Conservation (phyloP, 2,888 invertebrate species). For the Cantharis flavilabris region DNA sequence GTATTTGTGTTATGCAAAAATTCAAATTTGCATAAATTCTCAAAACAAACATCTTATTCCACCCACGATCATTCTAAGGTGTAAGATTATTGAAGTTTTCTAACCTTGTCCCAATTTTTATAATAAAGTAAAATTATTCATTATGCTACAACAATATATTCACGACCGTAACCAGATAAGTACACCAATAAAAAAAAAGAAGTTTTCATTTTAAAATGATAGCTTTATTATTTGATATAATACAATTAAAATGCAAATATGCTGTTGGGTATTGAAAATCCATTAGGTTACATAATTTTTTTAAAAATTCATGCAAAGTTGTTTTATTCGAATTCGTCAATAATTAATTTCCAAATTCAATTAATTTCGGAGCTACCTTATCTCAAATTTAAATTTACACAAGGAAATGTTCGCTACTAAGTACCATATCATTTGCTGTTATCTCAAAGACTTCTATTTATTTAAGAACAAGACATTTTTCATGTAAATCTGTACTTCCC, state of each 20-base stretch:
- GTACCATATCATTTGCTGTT: too few relatives aligned
- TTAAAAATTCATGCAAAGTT: neutral
- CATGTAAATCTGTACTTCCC: too few relatives aligned
- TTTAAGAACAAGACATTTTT: too few relatives aligned
- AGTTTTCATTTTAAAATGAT: neutral
- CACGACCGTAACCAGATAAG: neutral
- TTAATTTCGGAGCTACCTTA: neutral
- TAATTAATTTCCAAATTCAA: neutral
- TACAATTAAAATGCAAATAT: neutral
- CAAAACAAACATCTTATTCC: constrained; percentile 23
- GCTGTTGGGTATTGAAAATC: neutral
- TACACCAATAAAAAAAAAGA: neutral
- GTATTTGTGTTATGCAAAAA: neutral
- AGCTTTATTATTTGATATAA: neutral
- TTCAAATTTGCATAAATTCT: constrained; percentile 11
- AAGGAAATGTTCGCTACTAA: neutral
- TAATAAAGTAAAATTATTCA: neutral
- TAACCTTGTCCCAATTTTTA: constrained; percentile 24
- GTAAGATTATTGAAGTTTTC: constrained; percentile 17
- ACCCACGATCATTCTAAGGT: constrained; percentile 3
- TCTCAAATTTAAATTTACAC: neutral
- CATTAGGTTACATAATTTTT: neutral
- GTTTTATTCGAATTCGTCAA: neutral
- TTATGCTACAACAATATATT: neutral
- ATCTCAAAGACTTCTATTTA: neutral